Percentiles rank a stretch among this genome's conserved stretches.
Evolutionary conservation across 2,113 vertebrate genomes (phyloP).

Genomic region (Onychorhynchus coronatus): DNA sequence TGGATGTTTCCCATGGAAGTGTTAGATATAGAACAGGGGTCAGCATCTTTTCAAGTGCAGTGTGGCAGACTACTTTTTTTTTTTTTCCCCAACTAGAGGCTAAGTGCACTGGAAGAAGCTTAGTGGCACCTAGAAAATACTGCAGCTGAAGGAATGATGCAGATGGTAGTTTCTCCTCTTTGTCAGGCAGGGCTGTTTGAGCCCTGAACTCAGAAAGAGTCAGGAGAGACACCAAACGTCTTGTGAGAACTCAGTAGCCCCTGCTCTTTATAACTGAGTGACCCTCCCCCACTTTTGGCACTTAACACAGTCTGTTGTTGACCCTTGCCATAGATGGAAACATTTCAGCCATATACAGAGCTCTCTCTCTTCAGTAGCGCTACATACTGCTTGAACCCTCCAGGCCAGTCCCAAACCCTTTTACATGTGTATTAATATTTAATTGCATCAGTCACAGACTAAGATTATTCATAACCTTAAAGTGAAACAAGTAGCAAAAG

Average conservation of each 20-base stretch:
- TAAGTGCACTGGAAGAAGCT: neutral
- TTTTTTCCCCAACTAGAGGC: neutral
- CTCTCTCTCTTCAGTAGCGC: neutral
- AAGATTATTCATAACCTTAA: neutral
- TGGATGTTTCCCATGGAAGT: neutral
- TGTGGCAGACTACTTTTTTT: neutral
- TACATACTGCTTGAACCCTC: neutral
- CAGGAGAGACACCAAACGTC: neutral
- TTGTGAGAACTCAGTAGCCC: neutral
- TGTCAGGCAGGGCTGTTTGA: neutral
- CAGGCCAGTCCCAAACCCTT: neutral
- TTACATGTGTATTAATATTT: neutral
- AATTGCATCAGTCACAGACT: neutral
- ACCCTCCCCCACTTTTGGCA: neutral
- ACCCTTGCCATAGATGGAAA: neutral
- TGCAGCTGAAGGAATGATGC: neutral
- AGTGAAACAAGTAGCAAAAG: neutral
- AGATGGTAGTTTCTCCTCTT: neutral
- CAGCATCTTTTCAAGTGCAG: slow-evolving; percentile 1
- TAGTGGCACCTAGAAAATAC: neutral
- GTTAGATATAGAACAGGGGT: neutral
- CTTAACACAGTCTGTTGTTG: neutral
- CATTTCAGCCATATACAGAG: neutral
- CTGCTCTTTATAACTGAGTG: neutral
- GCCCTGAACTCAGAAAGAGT: neutral